Base-by-base conservation (phyloP, 2,113 vertebrate genomes). In the Colius striatus region DNA sequence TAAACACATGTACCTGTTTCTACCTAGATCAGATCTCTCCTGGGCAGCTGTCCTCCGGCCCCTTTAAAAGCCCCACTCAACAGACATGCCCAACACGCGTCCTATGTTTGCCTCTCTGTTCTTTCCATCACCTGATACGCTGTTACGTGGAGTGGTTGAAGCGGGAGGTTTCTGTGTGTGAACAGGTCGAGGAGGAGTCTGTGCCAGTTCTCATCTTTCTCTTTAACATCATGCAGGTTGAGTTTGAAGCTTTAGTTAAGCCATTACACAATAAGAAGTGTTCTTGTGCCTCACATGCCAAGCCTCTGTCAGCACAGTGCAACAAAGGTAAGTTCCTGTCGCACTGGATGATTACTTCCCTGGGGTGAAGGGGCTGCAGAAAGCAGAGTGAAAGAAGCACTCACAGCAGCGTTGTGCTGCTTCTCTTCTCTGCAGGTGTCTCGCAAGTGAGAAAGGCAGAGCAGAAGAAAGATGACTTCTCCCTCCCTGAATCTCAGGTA, bases 81-180 rank as follows among this genome's bases (percentile, higher is more conserved):
- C 0, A 18, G 38, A 25, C 19, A 25, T 38, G 19, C 26, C 29
- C 3, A 45, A 53, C 5, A 4, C 0, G 1, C 38, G n/a, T 47
- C 27, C 38, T 53, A 1, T 25, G 4, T n/a, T 66, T 32, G 16
- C 58, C 13, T 6, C 11, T 50, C 57, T 32, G 4, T 15, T 45
- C 53, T 51, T 58, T 19, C 10, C 2, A 2, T 15, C 30, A 16
- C 34, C 5, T 19, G 3, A 23, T 27, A 11, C 11, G 3, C 32
- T 5, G 0, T 25, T 87, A 34, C 6, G 16, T 7, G 1, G 38
- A 4, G 61, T 75, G 23, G 18, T 16, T 61, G 54, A 75, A 61
- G 70, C 10, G n/a, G 78, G 53, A 61, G 16, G 12, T 78, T 32
- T 77, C 54, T 66, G 23, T 2, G 3, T 27, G 18, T 17, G 62